A percentile compares a stretch with the other conserved stretches of the same genome.
Evolutionary conservation across 1,140 invertebrate genomes (phyloP).

Genomic region (Ridgeia piscesae): DNA sequence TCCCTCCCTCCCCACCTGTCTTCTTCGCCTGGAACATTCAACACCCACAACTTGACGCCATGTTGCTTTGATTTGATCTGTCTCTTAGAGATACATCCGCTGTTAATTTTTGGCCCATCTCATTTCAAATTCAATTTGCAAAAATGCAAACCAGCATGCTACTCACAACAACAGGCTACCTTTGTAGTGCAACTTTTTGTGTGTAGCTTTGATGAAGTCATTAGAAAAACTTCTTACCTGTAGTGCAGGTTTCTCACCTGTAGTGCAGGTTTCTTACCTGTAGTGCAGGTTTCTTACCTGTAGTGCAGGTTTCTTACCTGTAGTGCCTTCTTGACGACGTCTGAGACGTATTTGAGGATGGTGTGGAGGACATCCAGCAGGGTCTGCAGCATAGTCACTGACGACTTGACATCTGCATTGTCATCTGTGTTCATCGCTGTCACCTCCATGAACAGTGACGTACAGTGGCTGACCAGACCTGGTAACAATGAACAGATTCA

Average conservation of each 20-base stretch:
- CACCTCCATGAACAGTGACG: constrained; percentile 46
- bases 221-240: no score
- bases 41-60: not conserved
- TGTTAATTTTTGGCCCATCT: no score
- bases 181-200: no score
- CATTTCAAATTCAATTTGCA: no score
- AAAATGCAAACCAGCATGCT: no score
- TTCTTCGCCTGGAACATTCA: constrained; percentile 46
- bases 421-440: constrained; percentile 45
- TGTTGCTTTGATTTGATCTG: not conserved
- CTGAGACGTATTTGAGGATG: constrained; percentile 53
- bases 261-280: no score
- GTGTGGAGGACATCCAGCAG: constrained; percentile 49
- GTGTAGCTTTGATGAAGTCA: no score
- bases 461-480: constrained; percentile 53
- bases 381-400: constrained; percentile 41
- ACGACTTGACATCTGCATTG: constrained; percentile 41
- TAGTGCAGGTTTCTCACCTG: no score
- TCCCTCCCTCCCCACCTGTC: constrained; percentile 38
- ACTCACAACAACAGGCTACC: no score
- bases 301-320: constrained; percentile 42
- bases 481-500: constrained; percentile 11
- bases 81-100: no score
- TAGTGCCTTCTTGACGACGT: constrained; percentile 54
- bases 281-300: not conserved